Base-by-base conservation (phyloP, 1,140 invertebrate species). In the Triops cancriformis region DNA sequence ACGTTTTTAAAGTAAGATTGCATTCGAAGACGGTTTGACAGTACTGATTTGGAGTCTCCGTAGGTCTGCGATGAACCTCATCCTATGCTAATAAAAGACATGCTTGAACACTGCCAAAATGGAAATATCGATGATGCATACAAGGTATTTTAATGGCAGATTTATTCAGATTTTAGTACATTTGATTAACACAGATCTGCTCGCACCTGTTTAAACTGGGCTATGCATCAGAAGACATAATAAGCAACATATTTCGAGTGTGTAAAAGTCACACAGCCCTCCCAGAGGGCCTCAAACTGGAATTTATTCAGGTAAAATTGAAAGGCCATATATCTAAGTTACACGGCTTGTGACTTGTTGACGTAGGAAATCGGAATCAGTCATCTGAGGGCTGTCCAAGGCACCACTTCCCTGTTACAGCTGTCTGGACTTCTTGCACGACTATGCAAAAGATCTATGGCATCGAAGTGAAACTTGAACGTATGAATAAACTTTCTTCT, bases 41-140 rank as follows among this genome's bases (percentile, higher is more conserved):
- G 37, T 18, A 18, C 18, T 27, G 14, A 74, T 9, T 41, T 74
- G 75, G 23, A 79, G 27, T 79, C 77, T 74, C 80, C 78, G 18
- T 79, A 89, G 87, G 97, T 99, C 18, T 99, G 98, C 84, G 98
- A 99, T 86, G 97, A 99, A 84, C 98, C 98, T 0, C 97, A 99
- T 88, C 98, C 98, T 9, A 87, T 98, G 79, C 83, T 97, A 0
- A 91, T 99, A 11, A 93, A 94, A 85, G 90, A 93, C 80, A 98
- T 99, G 95, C 85, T 99, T 74, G 89, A 94, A 77, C 88, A 90
- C 82, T 99, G 96, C 85, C 86, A 88, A 0, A 85, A 91, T 74
- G 91, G 91, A 51, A 90, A 98, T 80, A 92, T 98, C 79, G 90
- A 92, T 77, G 91, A 93, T 81, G 94, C 96, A 1, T 97, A 94